phyloP scores from a whole-genome alignment of 2,113 vertebrate genomes.

The Taxidea taxus region DNA sequence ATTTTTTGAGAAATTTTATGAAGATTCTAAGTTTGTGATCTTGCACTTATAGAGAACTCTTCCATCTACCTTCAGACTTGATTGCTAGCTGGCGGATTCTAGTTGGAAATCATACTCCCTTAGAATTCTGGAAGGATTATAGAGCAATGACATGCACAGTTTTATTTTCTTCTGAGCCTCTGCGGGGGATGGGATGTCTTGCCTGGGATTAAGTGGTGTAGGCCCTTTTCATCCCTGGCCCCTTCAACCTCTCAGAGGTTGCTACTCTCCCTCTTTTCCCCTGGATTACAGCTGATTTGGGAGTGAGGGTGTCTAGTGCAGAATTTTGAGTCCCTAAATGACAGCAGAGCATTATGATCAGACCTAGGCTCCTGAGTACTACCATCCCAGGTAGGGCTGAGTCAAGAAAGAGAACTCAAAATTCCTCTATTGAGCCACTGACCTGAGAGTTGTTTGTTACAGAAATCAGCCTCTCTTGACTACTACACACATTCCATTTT shows the following conservation, averaged over 20 bases:
- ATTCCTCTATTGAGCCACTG: neutral
- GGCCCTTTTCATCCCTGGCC: neutral
- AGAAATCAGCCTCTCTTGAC: neutral
- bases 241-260: neutral
- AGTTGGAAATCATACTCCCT: neutral
- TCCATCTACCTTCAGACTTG: neutral
- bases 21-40: neutral
- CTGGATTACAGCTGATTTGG: neutral
- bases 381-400: neutral
- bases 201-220: neutral
- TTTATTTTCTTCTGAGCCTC: neutral
- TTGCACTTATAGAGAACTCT: neutral
- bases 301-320: rapidly evolving
- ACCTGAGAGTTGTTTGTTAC: neutral
- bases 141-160: neutral
- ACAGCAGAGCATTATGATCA: neutral
- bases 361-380: neutral
- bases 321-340: neutral
- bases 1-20: neutral
- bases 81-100: neutral
- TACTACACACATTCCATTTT: neutral
- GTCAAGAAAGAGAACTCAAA: neutral
- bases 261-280: neutral
- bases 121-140: neutral
- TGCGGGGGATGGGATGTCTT: neutral